Percentiles rank a stretch among this genome's conserved stretches.
phyloP scores from a whole-genome alignment of 2,888 invertebrate species.

The Drosophila siamana region DNA sequence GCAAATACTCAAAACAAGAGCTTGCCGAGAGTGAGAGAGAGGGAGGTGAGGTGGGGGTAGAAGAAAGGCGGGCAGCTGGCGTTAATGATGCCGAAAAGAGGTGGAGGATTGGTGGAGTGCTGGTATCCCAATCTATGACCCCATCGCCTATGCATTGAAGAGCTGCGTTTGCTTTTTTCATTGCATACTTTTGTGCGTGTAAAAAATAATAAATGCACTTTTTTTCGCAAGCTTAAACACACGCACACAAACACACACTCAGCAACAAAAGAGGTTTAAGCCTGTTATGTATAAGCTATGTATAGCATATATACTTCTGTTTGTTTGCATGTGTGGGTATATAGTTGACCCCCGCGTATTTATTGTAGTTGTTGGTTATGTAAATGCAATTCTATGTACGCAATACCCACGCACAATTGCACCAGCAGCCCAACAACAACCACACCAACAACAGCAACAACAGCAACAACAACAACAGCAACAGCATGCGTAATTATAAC shows the following conservation, averaged over 20 bases:
- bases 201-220: constrained; percentile 63
- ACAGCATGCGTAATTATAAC: constrained; percentile 33
- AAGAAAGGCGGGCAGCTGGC: not conserved
- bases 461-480: constrained; percentile 17
- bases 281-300: constrained; percentile 44
- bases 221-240: constrained; percentile 42
- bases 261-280: constrained; percentile 53
- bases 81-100: constrained; percentile 45
- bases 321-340: constrained; percentile 11
- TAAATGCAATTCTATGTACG: constrained; percentile 62
- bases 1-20: constrained; percentile 66
- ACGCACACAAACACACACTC: constrained; percentile 17
- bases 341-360: constrained; percentile 13
- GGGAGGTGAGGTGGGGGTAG: too few species aligned
- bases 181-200: constrained; percentile 69
- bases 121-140: constrained; percentile 17
- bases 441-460: constrained; percentile 20
- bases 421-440: constrained; percentile 31
- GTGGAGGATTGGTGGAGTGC: not conserved
- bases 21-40: not conserved
- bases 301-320: constrained; percentile 16
- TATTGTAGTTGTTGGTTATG: constrained; percentile 61
- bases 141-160: constrained; percentile 32
- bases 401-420: constrained; percentile 66
- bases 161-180: constrained; percentile 43